These are phyloP conservation scores for Pseudococcus viburni DNA, from an alignment of 2,888 invertebrate genomes.

Conservation along the genomic window DNA sequence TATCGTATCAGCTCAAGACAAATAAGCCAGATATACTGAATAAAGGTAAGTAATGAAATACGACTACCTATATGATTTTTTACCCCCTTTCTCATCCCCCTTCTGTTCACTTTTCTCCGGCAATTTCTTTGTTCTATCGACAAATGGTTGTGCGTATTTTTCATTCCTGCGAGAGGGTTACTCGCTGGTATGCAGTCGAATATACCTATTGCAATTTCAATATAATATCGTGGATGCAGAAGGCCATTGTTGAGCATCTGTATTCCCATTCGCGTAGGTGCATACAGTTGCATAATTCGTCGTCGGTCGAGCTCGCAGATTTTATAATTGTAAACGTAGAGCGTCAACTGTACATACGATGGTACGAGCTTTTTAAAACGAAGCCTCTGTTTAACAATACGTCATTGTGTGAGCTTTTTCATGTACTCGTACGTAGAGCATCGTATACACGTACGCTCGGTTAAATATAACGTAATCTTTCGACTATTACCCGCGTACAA, in stretches of 20 bases:
- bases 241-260: neutral
- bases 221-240: neutral
- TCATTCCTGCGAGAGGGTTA: neutral
- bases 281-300: slow-evolving; percentile 29
- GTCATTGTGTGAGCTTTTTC: slow-evolving; percentile 33
- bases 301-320: neutral
- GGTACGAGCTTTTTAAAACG: slow-evolving; percentile 30
- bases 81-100: no score
- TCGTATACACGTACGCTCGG: slow-evolving; percentile 15
- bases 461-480: slow-evolving; percentile 46
- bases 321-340: neutral
- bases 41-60: slow-evolving; percentile 71
- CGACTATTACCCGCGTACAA: slow-evolving; percentile 33
- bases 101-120: no score
- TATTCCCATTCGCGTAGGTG: neutral
- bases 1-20: slow-evolving; percentile 87
- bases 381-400: slow-evolving; percentile 31
- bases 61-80: no score
- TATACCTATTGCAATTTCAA: neutral
- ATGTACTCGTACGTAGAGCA: neutral
- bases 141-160: neutral
- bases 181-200: neutral
- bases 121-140: neutral
- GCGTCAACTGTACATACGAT: neutral
- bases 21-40: slow-evolving; percentile 85